A percentile compares a stretch with the other conserved stretches of the same genome.
Conservation (phyloP, 2,797 vertebrate genomes). For the Acanthurus lineatus region DNA sequence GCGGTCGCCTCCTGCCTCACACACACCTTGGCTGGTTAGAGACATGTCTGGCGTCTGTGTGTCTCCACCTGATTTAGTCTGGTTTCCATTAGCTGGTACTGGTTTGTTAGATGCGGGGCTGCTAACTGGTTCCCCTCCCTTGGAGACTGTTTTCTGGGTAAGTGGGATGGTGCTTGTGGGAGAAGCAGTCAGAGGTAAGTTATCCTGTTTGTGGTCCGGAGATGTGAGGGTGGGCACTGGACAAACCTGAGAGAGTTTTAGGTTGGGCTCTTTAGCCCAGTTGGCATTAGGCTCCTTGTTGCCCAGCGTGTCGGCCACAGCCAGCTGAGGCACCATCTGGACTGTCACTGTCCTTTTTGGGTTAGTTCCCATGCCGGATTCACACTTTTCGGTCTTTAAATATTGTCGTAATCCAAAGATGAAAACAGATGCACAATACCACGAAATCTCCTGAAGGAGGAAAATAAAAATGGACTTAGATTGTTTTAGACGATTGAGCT, state of each 20-base stretch:
- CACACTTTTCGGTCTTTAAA: slow-evolving; percentile 55
- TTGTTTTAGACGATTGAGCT: slow-evolving; percentile 16
- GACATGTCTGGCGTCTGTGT: slow-evolving; percentile 57
- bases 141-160: slow-evolving; percentile 47
- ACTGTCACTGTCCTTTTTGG: slow-evolving; percentile 90
- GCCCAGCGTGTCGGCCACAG: slow-evolving; percentile 80
- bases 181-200: slow-evolving; percentile 66
- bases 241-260: slow-evolving; percentile 82
- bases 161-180: slow-evolving; percentile 30
- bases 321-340: slow-evolving; percentile 85
- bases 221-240: slow-evolving; percentile 62
- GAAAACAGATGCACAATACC: slow-evolving; percentile 42
- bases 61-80: slow-evolving; percentile 66
- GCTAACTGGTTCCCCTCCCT: slow-evolving; percentile 42
- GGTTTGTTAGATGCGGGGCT: slow-evolving; percentile 66
- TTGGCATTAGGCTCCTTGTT: slow-evolving; percentile 83
- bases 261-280: slow-evolving; percentile 72
- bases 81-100: slow-evolving; percentile 63
- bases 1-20: slow-evolving; percentile 49
- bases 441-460: slow-evolving; percentile 65
- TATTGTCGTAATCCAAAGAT: slow-evolving; percentile 73
- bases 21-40: slow-evolving; percentile 44
- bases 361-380: slow-evolving; percentile 92
- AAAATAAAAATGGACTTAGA: slow-evolving; percentile 60
- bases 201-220: slow-evolving; percentile 55